These are phyloP conservation scores for Zonotrichia leucophrys DNA, from an alignment of 2,113 vertebrate species.

Conservation along the genomic window DNA sequence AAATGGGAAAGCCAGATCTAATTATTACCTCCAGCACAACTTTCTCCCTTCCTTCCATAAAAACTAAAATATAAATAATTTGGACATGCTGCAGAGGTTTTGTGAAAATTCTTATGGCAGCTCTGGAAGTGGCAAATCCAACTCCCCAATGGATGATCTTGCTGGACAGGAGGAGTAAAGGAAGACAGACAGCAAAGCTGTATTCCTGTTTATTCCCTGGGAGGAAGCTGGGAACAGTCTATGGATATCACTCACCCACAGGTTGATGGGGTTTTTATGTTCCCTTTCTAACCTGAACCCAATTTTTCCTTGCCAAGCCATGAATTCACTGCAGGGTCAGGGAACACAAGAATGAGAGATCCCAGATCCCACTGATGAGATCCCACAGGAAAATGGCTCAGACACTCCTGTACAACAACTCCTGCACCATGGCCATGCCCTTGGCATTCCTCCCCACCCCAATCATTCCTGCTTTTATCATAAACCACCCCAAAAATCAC, in stretches of 20 bases:
- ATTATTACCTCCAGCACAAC: background rate
- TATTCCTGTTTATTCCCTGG: background rate
- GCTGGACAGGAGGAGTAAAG: background rate
- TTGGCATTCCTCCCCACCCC: background rate
- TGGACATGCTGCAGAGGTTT: background rate
- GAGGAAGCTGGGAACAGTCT: background rate
- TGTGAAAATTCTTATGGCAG: rapidly evolving
- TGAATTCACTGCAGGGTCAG: background rate
- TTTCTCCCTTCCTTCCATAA: background rate
- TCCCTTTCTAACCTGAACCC: background rate
- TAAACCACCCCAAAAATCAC: background rate
- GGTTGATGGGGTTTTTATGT: background rate
- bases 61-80: background rate
- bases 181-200: background rate
- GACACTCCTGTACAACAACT: background rate
- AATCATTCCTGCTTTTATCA: background rate
- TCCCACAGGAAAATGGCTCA: background rate
- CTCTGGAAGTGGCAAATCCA: background rate
- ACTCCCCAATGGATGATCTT: rapidly evolving
- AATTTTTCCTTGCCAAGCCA: background rate
- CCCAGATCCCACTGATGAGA: background rate
- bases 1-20: background rate
- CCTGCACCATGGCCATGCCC: rapidly evolving
- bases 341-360: background rate
- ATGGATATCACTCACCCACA: background rate